phyloP scores from a whole-genome alignment of 1,140 invertebrate genomes.

The Ctenoplectra terminalis region DNA sequence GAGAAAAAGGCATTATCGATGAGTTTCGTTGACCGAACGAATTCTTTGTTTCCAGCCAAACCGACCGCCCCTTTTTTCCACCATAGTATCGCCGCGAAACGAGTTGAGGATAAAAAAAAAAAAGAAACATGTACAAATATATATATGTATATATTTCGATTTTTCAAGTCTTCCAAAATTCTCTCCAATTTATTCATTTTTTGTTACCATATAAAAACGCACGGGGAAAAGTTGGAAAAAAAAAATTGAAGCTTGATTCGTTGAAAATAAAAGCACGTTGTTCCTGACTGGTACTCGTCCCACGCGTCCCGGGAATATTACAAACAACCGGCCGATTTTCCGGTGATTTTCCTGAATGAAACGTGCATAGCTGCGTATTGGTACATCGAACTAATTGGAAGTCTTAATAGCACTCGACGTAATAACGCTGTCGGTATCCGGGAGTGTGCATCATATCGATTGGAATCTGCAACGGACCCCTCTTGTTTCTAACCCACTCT shows the following conservation, averaged over 20 bases:
- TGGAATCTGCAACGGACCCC: slow-evolving; percentile 69
- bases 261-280: slow-evolving; percentile 32
- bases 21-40: slow-evolving; percentile 49
- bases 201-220: not conserved
- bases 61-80: not conserved
- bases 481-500: slow-evolving; percentile 51
- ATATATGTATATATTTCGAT: not conserved
- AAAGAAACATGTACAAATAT: not conserved
- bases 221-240: slow-evolving; percentile 15
- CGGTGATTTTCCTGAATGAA: slow-evolving; percentile 52
- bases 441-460: slow-evolving; percentile 72
- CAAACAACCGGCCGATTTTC: slow-evolving; percentile 53
- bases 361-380: slow-evolving; percentile 45
- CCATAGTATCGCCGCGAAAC: not conserved
- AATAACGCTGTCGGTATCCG: slow-evolving; percentile 69
- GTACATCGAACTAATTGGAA: slow-evolving; percentile 76
- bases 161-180: not conserved
- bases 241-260: not conserved
- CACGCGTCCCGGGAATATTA: slow-evolving; percentile 31
- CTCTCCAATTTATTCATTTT: not conserved
- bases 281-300: not conserved
- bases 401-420: slow-evolving; percentile 77
- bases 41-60: not conserved
- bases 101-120: not conserved
- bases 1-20: slow-evolving; percentile 73